Evolutionary conservation across 2,888 invertebrate species (phyloP).

Genomic region (Bunonema sp.): DNA sequence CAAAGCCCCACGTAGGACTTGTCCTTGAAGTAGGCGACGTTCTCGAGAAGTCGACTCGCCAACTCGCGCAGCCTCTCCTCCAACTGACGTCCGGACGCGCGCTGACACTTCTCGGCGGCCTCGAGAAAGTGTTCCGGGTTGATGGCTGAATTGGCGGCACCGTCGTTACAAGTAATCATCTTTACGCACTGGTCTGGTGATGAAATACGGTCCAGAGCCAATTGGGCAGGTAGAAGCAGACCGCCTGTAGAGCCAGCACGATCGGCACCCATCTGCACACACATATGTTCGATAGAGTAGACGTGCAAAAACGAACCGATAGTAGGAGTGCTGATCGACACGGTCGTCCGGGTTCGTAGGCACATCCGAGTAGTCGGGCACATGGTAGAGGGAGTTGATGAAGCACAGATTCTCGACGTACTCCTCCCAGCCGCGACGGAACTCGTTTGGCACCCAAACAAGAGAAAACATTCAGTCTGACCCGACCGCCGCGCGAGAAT

Average conservation of each 20-base stretch:
- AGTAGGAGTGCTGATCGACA: constrained; percentile 25
- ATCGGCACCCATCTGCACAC: constrained; percentile 27
- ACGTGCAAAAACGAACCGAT: constrained; percentile 5
- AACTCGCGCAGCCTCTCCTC: constrained; percentile 21
- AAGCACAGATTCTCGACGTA: constrained; percentile 28
- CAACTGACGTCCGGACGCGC: constrained; percentile 13
- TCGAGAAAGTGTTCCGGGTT: constrained; percentile 9
- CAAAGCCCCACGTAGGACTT: constrained; percentile 20
- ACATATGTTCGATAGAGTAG: neutral
- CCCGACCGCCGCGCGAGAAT: too few species aligned
- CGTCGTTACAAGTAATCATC: neutral
- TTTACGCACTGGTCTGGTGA: constrained; percentile 19
- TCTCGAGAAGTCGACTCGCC: too few species aligned
- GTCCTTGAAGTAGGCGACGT: constrained; percentile 17
- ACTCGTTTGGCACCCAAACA: constrained; percentile 13
- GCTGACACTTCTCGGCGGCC: constrained; percentile 13
- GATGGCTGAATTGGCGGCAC: constrained; percentile 6
- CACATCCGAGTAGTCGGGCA: constrained; percentile 17
- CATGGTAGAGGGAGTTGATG: constrained; percentile 26
- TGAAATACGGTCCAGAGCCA: constrained; percentile 45
- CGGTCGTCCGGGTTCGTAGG: constrained; percentile 10
- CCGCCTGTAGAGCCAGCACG: constrained; percentile 45
- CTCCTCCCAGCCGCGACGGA: constrained; percentile 14
- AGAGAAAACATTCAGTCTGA: too few species aligned
- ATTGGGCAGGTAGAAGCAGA: constrained; percentile 46